Evolutionary conservation across 2,888 invertebrate genomes (phyloP).

Genomic region (Coelinius sp.): DNA sequence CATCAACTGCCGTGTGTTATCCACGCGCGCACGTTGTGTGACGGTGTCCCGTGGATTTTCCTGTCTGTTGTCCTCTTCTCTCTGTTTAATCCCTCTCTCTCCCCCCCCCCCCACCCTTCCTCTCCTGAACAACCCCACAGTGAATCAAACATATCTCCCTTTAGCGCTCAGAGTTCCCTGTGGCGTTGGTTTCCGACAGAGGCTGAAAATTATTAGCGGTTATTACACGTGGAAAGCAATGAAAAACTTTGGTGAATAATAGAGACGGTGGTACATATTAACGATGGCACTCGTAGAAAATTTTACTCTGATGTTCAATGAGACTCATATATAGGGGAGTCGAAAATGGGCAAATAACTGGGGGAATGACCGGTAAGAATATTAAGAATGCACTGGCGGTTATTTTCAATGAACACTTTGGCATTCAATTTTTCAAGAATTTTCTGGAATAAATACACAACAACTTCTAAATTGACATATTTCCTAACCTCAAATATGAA

Average conservation of each 20-base stretch:
- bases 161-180: constrained; percentile 19
- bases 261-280: not conserved
- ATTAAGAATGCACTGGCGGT: constrained; percentile 51
- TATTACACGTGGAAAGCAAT: constrained; percentile 52
- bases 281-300: not conserved
- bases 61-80: constrained; percentile 3
- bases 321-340: constrained; percentile 1
- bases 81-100: not conserved
- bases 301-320: not conserved
- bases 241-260: constrained; percentile 9
- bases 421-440: too few relatives aligned
- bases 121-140: not conserved
- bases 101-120: not conserved
- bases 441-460: too few relatives aligned
- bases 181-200: constrained; percentile 31
- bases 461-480: too few relatives aligned
- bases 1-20: not conserved
- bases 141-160: not conserved
- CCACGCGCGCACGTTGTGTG: constrained; percentile 15
- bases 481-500: too few relatives aligned
- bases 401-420: constrained; percentile 47
- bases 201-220: constrained; percentile 58
- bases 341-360: constrained; percentile 1
- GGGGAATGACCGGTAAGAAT: constrained; percentile 40
- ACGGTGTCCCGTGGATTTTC: constrained; percentile 36